phyloP scores from a whole-genome alignment of 2,797 vertebrate species.

The Heterohyrax brucei region DNA sequence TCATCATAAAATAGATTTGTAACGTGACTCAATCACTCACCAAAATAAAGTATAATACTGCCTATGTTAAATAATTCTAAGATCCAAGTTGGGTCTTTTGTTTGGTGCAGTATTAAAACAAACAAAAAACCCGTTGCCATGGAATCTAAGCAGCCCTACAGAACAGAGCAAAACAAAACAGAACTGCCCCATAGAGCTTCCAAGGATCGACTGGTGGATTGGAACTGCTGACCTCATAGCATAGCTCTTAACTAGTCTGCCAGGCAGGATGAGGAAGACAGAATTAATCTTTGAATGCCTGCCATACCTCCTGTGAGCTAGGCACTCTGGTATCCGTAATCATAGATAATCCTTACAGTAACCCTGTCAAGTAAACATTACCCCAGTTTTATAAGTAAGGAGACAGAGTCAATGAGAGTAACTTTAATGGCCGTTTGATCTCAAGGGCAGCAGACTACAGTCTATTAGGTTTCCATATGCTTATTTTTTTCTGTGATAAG shows the following conservation, averaged over 20 bases:
- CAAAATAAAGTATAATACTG: conserved; percentile 74
- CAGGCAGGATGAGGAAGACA: conserved; percentile 40
- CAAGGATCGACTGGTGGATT: no score
- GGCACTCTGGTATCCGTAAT: neutral
- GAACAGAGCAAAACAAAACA: no score
- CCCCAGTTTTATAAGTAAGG: conserved; percentile 65
- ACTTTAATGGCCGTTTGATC: conserved; percentile 9
- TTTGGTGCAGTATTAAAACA: conserved; percentile 37
- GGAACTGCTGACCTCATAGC: no score
- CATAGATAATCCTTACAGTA: conserved; percentile 41
- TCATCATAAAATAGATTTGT: conserved; percentile 56
- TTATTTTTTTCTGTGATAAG: neutral
- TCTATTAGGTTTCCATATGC: neutral
- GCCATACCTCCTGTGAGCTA: conserved; percentile 53
- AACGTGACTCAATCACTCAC: conserved; percentile 6
- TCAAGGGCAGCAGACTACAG: neutral
- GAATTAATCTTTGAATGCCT: conserved; percentile 70
- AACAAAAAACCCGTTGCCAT: no score
- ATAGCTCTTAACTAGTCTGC: no score
- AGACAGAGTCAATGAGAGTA: neutral
- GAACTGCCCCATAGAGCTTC: no score
- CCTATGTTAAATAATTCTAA: conserved; percentile 62
- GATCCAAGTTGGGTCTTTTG: conserved; percentile 68
- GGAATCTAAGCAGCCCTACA: no score
- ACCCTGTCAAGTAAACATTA: neutral